Evolutionary conservation across 1,140 invertebrate genomes (phyloP), one percentile per base, ranked within the genome.

Genomic region (Homalodisca vitripennis): DNA sequence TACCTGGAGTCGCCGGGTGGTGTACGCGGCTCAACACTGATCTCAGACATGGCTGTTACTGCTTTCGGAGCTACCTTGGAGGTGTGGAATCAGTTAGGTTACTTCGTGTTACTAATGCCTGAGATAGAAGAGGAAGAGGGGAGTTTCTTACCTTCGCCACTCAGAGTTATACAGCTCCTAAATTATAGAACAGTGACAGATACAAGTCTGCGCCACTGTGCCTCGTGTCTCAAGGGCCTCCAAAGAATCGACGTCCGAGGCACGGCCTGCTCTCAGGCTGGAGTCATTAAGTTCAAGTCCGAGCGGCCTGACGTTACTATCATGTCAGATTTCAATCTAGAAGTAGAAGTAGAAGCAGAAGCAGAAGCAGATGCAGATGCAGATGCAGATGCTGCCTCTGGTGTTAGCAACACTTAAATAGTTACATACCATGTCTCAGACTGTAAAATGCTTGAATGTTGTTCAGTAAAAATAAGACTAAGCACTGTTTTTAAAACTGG

Each of bases 311-410:
- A 60, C n/a, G 69, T 70, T 6, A 51, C 60, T 22, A 60, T 67
- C n/a, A 17, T 26, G 29, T 70, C 69, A 51, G 66, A 66, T 29
- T 70, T 64, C 60, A 55, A 66, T 55, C 57, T 70, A 31, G 31
- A 34, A 26, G 24, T 20, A 55, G 31, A 41, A n/a, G n/a, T n/a
- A n/a, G n/a, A n/a, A n/a, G n/a, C n/a, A n/a, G n/a, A n/a, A n/a
- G n/a, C n/a, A n/a, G n/a, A n/a, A n/a, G n/a, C n/a, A n/a, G n/a
- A n/a, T n/a, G n/a, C n/a, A n/a, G n/a, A n/a, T n/a, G n/a, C n/a
- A n/a, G n/a, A n/a, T n/a, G n/a, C n/a, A n/a, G n/a, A n/a, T n/a
- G n/a, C n/a, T n/a, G n/a, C n/a, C n/a, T n/a, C n/a, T n/a, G n/a
- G n/a, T n/a, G n/a, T n/a, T n/a, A n/a, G n/a, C n/a, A n/a, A n/a